Base-by-base conservation (phyloP, 2,113 vertebrate species). In the Deroptyus accipitrinus region DNA sequence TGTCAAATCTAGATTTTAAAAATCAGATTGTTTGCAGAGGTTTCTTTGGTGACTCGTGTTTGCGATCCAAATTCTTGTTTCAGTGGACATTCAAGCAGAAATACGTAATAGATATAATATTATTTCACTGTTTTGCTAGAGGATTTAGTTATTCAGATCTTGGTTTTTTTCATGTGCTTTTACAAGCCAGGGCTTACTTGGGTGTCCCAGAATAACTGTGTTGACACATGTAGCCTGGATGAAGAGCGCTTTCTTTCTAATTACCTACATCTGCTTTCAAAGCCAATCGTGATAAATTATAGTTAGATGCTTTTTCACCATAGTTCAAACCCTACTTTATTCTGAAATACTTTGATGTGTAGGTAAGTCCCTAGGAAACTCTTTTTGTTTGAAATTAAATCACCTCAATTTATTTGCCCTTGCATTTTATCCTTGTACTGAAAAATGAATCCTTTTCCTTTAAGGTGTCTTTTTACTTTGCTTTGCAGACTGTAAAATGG, bases 401-500 rank as follows among this genome's bases (percentile, higher is more conserved):
- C 22, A 81, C 27, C 48, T 76, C 86, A 13, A 30, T 69, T 82
- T 86, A 70, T 96, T 73, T 73, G 61, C 28, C 44, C 9, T 72
- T 86, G 39, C 49, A 23, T 88, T 91, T 83, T 88, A 16, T 76
- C 30, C 23, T 69, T 61, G 48, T 75, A 30, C 42, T 1, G 11
- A 69, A 46, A 79, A 86, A 14, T 17, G 0, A 94, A 49, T 64
- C 11, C 28, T 23, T 16, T 85, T 92, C 23, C 55, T 84, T 80
- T 42, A 69, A 96, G 39, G 41, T 61, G 10, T 20, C 51, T 80
- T 80, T 91, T 92, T 86, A 52, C 7, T 95, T 82, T 97, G 39
- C 86, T 63, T 97, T 89, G 11, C 95, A 99, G 99, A 54, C 94
- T 83, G 86, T 97, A 59, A 98, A 99, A 64, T 99, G 99, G 99